Base-by-base conservation (phyloP, 2,113 vertebrate genomes). In the Geothlypis trichas region DNA sequence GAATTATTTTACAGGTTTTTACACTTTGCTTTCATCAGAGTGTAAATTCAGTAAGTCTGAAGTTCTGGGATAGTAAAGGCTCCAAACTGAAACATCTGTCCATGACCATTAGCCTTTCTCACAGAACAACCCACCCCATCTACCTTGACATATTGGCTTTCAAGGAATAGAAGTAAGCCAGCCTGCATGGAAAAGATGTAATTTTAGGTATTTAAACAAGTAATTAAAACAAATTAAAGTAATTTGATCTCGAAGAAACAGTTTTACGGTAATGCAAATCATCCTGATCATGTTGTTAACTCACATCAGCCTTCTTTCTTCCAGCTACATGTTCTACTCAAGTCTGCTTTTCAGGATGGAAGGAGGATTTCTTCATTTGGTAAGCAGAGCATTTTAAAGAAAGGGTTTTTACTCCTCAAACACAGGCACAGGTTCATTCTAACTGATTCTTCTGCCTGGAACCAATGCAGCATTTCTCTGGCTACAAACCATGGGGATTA, bases 221-320 rank as follows among this genome's bases (percentile, higher is more conserved):
- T 39, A 55, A 91, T 89, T 91, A 87, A 89, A 84, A 62, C 37
- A 35, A 91, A 75, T 81, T 87, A 89, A 89, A 87, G 28, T 55
- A 87, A 96, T 85, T 26, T 62, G 49, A 83, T 79, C 62, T 61
- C 11, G 5, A 80, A 93, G 31, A 76, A 93, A 71, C 46, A 62
- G 54, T 42, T 83, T 93, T 76, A 80, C 0, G 0, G 42, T 30
- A 93, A 89, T 33, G 41, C 30, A 94, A 91, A 71, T 89, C 39
- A 87, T 41, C 44, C 72, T 57, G 41, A 88, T 81, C 30, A 58
- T 0, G 0, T 49, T 46, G 37, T 26, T 71, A 84, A 74, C 37
- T 74, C n/a, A 37, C 15, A 6, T 20, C 33, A 72, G n/a, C 14
- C 54, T 76, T 58, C 41, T 14, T 72, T 82, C 19, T 68, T 57